Evolutionary conservation across 2,888 invertebrate species (phyloP).

Genomic region (Archips crataeganus): DNA sequence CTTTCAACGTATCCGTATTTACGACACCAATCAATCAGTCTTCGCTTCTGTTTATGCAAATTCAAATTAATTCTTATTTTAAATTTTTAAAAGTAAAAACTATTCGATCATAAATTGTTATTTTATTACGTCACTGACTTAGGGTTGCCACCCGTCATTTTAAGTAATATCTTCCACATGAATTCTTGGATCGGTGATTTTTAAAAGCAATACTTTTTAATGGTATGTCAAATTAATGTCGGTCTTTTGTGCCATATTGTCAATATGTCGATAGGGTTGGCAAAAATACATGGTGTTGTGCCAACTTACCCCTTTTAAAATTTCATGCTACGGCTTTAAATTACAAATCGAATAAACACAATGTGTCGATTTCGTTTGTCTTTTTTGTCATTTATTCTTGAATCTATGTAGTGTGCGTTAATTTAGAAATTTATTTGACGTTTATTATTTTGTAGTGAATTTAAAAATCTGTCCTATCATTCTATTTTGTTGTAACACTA

Average conservation of each 20-base stretch:
- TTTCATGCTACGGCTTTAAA: constrained; percentile 76
- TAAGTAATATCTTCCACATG: constrained; percentile 76
- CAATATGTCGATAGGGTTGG: constrained; percentile 82
- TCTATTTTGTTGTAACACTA: too few relatives aligned
- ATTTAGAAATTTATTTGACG: constrained; percentile 69
- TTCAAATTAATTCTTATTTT: constrained; percentile 62
- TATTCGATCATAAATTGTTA: constrained; percentile 68
- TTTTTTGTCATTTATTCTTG: constrained; percentile 54
- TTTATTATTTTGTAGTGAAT: constrained; percentile 49
- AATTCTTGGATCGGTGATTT: constrained; percentile 70
- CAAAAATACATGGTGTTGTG: constrained; percentile 63
- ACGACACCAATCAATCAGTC: constrained; percentile 80
- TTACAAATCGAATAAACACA: constrained; percentile 81
- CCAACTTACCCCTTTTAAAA: constrained; percentile 77
- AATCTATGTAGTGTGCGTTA: constrained; percentile 64
- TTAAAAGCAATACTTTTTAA: constrained; percentile 81
- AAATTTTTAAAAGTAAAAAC: constrained; percentile 54
- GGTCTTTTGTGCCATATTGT: constrained; percentile 77
- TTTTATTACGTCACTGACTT: constrained; percentile 66
- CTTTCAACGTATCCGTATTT: constrained; percentile 62
- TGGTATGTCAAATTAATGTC: constrained; percentile 84
- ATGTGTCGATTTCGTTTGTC: constrained; percentile 62
- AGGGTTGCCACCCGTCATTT: constrained; percentile 63
- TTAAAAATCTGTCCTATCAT: background rate
- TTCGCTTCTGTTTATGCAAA: constrained; percentile 68